Evolutionary conservation across 2,113 vertebrate species (phyloP), one percentile per base, ranked within the genome.

Genomic region (Sylvia atricapilla): DNA sequence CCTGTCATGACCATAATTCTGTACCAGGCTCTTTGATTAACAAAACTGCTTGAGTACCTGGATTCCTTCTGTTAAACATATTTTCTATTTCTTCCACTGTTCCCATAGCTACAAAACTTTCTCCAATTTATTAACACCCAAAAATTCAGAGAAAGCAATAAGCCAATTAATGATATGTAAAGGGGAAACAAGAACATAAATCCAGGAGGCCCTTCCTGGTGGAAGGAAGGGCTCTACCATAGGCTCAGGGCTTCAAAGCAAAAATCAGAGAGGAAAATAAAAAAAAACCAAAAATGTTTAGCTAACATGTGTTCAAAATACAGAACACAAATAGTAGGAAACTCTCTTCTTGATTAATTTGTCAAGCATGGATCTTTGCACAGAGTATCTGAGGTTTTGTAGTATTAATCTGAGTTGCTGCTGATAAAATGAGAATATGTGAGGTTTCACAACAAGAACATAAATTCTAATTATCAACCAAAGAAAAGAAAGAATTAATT

Each of bases 391-490:
- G 17, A 56, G 56, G 6, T 84, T 91, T 64, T 72, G 31, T 60
- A 22, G 30, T 41, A 90, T 81, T 94, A 78, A 80, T 94, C 72
- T 81, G n/a, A 92, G 77, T 49, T 75, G 44, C 35, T 89, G 37
- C 60, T 75, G 86, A 75, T 93, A 73, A 90, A 92, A 89, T 84
- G 47, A 92, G 89, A 85, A 73, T 66, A 82, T 50, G 35, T 92
- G 67, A 94, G 50, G 30, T 62, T 89, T 77, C 60, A 53, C n/a
- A 84, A 72, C 25, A 89, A 69, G 70, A 87, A 80, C 53, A 90
- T 93, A 90, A 91, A 95, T 95, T 85, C 83, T 55, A 90, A 94
- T 95, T 95, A 95, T 49, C 53, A 84, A 19, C 52, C 19, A 82
- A 83, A 78, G 31, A 91, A 74, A 95, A 93, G 49, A 89, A 84